Evolutionary conservation across 2,797 vertebrate species (phyloP).

Genomic region (Acestrorhynchus altus): DNA sequence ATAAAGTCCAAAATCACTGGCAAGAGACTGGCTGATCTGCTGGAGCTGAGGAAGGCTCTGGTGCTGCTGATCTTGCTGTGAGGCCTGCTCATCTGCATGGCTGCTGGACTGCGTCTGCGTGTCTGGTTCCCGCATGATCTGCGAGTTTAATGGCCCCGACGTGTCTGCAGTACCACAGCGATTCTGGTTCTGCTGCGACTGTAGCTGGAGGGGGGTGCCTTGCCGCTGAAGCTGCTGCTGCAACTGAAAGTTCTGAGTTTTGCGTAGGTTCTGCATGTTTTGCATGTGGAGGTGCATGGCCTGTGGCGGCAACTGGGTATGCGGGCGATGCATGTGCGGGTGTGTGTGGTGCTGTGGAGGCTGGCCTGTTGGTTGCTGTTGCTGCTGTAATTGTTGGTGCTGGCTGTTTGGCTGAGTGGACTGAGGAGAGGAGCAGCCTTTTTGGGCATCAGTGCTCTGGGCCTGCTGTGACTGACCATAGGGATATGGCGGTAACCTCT

Average conservation of each 20-base stretch:
- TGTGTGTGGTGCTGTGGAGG: conserved; percentile 22
- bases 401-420: conserved; percentile 64
- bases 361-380: conserved; percentile 49
- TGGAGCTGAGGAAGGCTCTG: conserved; percentile 71
- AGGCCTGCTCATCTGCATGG: conserved; percentile 51
- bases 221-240: conserved; percentile 63
- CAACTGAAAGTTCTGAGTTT: conserved; percentile 68
- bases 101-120: conserved; percentile 52
- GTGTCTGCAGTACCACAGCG: conserved; percentile 45
- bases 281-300: conserved; percentile 62
- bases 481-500: conserved; percentile 85
- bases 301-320: conserved; percentile 58
- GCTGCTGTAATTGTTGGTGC: conserved; percentile 57
- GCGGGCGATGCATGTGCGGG: conserved; percentile 46
- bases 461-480: conserved; percentile 77
- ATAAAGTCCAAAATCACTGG: conserved; percentile 79
- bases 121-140: conserved; percentile 65
- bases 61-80: conserved; percentile 62
- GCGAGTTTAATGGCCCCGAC: conserved; percentile 58
- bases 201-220: conserved; percentile 58
- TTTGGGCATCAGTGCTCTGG: conserved; percentile 59
- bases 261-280: conserved; percentile 74
- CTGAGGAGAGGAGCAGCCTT: conserved; percentile 59
- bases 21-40: conserved; percentile 72
- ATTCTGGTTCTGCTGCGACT: conserved; percentile 57